These are phyloP conservation scores for Molothrus ater DNA, from an alignment of 2,797 vertebrate genomes.

Conservation along the genomic window DNA sequence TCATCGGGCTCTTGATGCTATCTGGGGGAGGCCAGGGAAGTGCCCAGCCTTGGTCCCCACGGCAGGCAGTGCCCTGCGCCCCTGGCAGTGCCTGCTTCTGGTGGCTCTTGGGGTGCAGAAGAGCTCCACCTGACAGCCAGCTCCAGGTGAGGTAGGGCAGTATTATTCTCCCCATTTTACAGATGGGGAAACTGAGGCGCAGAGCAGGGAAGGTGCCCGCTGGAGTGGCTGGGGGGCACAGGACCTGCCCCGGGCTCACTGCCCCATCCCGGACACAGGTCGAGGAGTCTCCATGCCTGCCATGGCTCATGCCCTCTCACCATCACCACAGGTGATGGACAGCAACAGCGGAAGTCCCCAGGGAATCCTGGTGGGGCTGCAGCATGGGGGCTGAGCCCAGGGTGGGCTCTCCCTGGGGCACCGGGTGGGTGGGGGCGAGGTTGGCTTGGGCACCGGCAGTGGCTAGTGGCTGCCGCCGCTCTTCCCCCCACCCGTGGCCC, in stretches of 20 bases:
- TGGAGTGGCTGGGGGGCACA: not conserved
- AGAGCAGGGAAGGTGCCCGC: not conserved
- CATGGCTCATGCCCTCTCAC: not conserved
- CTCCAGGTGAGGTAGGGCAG: conserved; percentile 62
- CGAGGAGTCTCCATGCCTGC: not conserved
- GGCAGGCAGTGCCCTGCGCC: not conserved
- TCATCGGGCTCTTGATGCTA: not conserved
- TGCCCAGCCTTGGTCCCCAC: fast-evolving
- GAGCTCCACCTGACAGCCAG: not conserved
- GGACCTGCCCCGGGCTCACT: not conserved
- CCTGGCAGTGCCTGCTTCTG: not conserved
- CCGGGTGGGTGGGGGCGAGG: not conserved
- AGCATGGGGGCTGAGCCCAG: conserved; percentile 58
- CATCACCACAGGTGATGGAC: not conserved
- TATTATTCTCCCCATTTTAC: conserved; percentile 43
- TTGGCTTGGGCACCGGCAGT: not conserved
- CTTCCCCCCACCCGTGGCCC: conserved; percentile 81
- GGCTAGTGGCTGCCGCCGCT: conserved; percentile 88
- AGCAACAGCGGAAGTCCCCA: not conserved
- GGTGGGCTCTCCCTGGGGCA: conserved; percentile 21
- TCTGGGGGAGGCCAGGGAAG: not conserved
- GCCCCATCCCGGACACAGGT: not conserved
- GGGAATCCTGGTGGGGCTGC: not conserved
- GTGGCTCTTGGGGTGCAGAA: not conserved
- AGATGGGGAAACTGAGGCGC: conserved; percentile 39